A percentile compares a stretch with the other conserved stretches of the same genome.
Evolutionary conservation across 2,113 vertebrate genomes (phyloP).

Genomic region (Antechinus flavipes): DNA sequence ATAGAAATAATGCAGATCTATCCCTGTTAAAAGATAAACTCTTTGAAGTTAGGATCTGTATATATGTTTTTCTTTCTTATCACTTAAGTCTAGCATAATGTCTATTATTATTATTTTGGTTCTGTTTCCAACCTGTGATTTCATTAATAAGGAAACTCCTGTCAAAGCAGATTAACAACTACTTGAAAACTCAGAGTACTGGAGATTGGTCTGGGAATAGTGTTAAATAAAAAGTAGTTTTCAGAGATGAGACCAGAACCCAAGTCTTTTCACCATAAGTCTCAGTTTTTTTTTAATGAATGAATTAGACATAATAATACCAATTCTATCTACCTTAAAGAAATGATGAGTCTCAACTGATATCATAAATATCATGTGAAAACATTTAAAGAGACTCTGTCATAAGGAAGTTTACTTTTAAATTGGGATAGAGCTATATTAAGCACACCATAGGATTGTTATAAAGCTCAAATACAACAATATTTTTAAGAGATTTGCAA

Average conservation of each 20-base stretch:
- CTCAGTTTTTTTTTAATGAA: neutral
- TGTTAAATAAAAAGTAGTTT: neutral
- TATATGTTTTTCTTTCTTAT: neutral
- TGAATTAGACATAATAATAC: neutral
- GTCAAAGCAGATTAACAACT: neutral
- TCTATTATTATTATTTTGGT: neutral
- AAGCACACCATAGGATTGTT: neutral
- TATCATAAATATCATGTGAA: neutral
- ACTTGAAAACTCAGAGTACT: neutral
- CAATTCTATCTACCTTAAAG: neutral
- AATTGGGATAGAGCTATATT: neutral
- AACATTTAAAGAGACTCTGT: neutral
- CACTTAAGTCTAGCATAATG: neutral
- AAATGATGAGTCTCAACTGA: neutral
- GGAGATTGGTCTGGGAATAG: neutral
- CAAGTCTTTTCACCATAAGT: neutral
- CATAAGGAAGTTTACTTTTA: neutral
- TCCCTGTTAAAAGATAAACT: neutral
- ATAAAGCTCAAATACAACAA: neutral
- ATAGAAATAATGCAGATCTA: neutral
- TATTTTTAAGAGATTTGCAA: neutral
- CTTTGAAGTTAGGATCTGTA: neutral
- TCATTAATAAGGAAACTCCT: neutral
- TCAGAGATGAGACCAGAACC: neutral
- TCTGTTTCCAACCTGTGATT: neutral